A percentile compares a stretch with the other conserved stretches of the same genome.
Conservation (phyloP, 2,888 invertebrate species). For the Thymelicus lineola region DNA sequence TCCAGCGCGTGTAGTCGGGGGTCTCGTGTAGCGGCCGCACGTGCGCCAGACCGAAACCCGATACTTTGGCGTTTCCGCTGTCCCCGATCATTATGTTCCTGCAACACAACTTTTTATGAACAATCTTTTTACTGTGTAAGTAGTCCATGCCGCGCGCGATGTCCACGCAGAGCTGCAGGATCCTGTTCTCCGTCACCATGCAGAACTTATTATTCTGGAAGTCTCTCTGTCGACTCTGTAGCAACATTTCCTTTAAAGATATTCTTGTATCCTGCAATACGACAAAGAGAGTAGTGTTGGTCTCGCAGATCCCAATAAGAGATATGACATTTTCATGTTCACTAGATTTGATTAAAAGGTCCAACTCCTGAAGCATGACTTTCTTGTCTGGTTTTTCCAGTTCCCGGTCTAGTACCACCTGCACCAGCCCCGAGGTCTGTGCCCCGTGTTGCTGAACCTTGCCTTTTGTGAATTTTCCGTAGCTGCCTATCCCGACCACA, state of each 20-base stretch:
- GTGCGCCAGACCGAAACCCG: slow-evolving; percentile 90
- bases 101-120: slow-evolving; percentile 90
- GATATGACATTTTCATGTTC: slow-evolving; percentile 89
- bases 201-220: slow-evolving; percentile 84
- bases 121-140: slow-evolving; percentile 87
- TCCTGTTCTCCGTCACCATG: slow-evolving; percentile 85
- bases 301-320: slow-evolving; percentile 92
- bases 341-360: slow-evolving; percentile 88
- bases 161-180: slow-evolving; percentile 87
- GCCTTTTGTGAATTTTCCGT: slow-evolving; percentile 91
- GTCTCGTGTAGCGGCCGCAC: slow-evolving; percentile 86
- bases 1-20: slow-evolving; percentile 92
- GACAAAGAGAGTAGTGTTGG: slow-evolving; percentile 89
- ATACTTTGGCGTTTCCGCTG: slow-evolving; percentile 88
- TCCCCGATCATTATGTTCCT: slow-evolving; percentile 89
- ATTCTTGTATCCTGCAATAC: slow-evolving; percentile 89
- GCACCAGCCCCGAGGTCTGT: slow-evolving; percentile 84
- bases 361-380: slow-evolving; percentile 88
- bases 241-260: slow-evolving; percentile 89
- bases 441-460: slow-evolving; percentile 87
- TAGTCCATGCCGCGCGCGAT: slow-evolving; percentile 90
- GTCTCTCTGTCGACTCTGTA: slow-evolving; percentile 85
- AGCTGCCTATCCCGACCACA: slow-evolving; percentile 90
- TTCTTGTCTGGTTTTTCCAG: slow-evolving; percentile 82
- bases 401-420: slow-evolving; percentile 86